These are phyloP conservation scores for Tylochromis polylepis DNA, from an alignment of 2,113 vertebrate genomes.

Conservation along the genomic window DNA sequence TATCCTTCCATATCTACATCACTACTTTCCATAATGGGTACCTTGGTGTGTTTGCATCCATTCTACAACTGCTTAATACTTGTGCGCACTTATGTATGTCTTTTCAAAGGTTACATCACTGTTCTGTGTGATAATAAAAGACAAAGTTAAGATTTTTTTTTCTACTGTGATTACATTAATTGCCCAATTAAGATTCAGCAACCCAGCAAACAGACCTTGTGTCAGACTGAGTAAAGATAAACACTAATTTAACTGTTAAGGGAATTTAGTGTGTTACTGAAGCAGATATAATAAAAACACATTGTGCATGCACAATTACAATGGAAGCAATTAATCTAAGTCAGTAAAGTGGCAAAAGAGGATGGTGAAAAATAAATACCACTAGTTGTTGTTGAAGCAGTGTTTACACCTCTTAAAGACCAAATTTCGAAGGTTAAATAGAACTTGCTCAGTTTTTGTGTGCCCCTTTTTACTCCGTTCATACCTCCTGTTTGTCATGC, in stretches of 20 bases:
- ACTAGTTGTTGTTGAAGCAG: not conserved
- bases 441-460: not conserved
- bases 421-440: not conserved
- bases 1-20: not conserved
- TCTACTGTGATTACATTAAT: not conserved
- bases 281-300: not conserved
- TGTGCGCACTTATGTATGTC: not conserved
- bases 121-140: not conserved
- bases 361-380: not conserved
- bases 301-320: not conserved
- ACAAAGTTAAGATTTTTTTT: not conserved
- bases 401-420: not conserved
- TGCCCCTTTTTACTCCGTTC: not conserved
- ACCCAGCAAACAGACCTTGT: not conserved
- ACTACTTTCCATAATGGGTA: not conserved
- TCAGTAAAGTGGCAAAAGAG: not conserved
- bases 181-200: not conserved
- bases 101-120: not conserved
- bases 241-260: not conserved
- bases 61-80: not conserved
- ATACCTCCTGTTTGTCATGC: constrained; percentile 88
- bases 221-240: not conserved
- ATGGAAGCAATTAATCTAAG: not conserved
- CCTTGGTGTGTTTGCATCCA: not conserved
- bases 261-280: not conserved